phyloP scores from a whole-genome alignment of 2,888 invertebrate species.

The Neoitamus cyanurus region DNA sequence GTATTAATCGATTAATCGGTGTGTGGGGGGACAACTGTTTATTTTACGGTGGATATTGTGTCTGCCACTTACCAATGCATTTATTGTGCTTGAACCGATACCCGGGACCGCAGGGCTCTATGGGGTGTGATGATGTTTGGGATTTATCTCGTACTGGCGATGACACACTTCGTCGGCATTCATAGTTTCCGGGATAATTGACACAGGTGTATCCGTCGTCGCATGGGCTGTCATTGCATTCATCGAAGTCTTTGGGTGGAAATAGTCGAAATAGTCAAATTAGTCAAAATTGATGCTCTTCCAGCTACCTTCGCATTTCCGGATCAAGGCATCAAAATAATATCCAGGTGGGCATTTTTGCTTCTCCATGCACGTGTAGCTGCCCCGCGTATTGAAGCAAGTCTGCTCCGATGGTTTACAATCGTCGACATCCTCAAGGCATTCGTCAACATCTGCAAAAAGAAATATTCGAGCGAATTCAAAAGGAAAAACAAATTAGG shows the following conservation, averaged over 20 bases:
- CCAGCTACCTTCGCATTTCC: constrained; percentile 70
- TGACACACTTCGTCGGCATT: constrained; percentile 66
- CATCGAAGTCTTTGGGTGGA: constrained; percentile 79
- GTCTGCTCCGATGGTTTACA: constrained; percentile 75
- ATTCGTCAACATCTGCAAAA: constrained; percentile 78
- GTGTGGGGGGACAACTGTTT: too few species aligned
- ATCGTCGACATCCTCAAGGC: constrained; percentile 72
- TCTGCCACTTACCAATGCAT: constrained; percentile 53
- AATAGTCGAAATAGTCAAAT: not conserved
- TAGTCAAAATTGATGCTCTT: too few species aligned
- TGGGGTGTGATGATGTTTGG: not conserved
- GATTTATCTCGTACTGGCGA: constrained; percentile 51
- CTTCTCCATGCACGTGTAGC: constrained; percentile 76
- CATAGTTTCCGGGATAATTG: constrained; percentile 81
- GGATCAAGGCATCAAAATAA: constrained; percentile 69
- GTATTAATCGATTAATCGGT: too few species aligned
- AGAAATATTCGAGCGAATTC: constrained; percentile 15
- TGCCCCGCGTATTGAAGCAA: constrained; percentile 78
- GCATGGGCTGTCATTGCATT: constrained; percentile 75
- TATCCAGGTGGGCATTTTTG: constrained; percentile 74
- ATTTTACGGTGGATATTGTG: not conserved
- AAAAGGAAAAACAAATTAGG: not conserved
- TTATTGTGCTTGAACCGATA: constrained; percentile 53
- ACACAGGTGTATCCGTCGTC: constrained; percentile 73
- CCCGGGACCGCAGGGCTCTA: constrained; percentile 51